phyloP scores from a whole-genome alignment of 2,888 invertebrate species.

The Acanthoscelides obtectus region DNA sequence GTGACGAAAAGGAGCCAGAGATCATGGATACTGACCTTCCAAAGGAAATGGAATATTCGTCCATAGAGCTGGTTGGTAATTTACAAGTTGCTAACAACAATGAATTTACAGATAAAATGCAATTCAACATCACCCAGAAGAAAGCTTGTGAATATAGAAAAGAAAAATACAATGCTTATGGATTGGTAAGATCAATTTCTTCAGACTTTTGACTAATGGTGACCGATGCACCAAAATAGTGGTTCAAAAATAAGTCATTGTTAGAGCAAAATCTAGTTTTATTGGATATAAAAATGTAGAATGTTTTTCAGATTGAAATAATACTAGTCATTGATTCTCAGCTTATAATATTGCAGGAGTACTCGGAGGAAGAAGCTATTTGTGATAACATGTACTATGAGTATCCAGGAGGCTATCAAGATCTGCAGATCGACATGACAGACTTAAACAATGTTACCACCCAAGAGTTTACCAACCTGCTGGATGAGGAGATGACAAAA shows the following conservation, averaged over 20 bases:
- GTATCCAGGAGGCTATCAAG: constrained; percentile 43
- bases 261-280: too few species aligned
- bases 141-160: constrained; percentile 35
- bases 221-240: too few species aligned
- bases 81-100: constrained; percentile 27
- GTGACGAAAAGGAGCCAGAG: constrained; percentile 21
- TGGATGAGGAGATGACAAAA: constrained; percentile 51
- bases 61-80: constrained; percentile 38
- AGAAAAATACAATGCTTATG: constrained; percentile 34
- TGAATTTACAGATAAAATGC: constrained; percentile 34
- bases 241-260: too few species aligned
- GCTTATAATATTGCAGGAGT: neutral
- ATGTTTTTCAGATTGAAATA: too few species aligned
- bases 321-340: too few species aligned
- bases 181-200: constrained; percentile 15
- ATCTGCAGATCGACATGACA: constrained; percentile 42
- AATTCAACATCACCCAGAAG: constrained; percentile 35
- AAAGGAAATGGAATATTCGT: constrained; percentile 41
- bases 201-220: too few species aligned
- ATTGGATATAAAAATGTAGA: too few species aligned
- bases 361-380: constrained; percentile 36
- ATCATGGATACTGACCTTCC: constrained; percentile 25
- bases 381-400: constrained; percentile 46
- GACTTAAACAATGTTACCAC: constrained; percentile 44
- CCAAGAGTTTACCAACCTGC: constrained; percentile 51